Conservation (phyloP, 2,113 vertebrate species). For the Heterotilapia buettikoferi region DNA sequence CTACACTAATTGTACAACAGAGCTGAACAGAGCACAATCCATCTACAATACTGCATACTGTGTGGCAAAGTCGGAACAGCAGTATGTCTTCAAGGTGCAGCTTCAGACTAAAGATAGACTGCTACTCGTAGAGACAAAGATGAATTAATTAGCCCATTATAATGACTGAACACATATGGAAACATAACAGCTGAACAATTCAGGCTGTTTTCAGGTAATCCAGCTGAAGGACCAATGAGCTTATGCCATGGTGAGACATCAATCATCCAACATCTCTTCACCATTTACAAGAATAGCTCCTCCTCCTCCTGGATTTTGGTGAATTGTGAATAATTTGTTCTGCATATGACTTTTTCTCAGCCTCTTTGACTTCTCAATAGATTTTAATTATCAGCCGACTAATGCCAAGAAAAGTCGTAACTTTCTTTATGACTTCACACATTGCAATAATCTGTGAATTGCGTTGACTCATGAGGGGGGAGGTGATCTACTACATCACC, state of each 20-base stretch:
- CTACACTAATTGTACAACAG: background rate
- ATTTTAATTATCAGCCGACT: background rate
- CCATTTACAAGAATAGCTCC: background rate
- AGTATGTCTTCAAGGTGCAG: background rate
- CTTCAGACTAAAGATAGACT: background rate
- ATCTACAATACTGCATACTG: background rate
- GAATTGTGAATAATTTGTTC: background rate
- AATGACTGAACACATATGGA: background rate
- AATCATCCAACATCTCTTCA: accelerated
- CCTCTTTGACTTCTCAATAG: background rate
- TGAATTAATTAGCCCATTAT: background rate
- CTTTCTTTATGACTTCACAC: background rate
- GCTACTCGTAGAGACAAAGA: background rate
- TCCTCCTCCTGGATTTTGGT: background rate
- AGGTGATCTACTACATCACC: background rate
- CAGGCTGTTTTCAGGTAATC: background rate
- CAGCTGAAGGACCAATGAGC: background rate
- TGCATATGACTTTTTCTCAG: background rate
- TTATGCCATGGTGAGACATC: background rate
- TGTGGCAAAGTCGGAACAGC: background rate
- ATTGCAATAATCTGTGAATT: background rate
- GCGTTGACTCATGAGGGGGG: accelerated
- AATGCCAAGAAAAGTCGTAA: background rate
- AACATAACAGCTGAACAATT: background rate
- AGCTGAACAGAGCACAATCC: background rate